Evolutionary conservation across 1,140 invertebrate species (phyloP), one percentile per base, ranked within the genome.

Genomic region (Lordiphosa collinella): DNA sequence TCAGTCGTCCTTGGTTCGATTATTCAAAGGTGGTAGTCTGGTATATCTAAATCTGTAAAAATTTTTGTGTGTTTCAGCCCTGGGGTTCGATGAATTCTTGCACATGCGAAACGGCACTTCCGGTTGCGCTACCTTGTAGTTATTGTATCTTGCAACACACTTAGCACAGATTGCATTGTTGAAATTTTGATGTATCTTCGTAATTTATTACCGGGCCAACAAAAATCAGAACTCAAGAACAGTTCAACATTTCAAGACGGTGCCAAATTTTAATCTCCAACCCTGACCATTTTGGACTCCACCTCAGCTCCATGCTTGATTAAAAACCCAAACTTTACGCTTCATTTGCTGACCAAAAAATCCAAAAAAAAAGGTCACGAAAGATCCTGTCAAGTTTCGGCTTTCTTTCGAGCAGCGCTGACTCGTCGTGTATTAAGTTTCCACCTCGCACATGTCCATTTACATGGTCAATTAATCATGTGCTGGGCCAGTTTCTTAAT

Each of bases 401-500:
- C 52, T 70, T 70, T 70, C 67, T 46, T 57, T 68, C 43, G 29
- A 34, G 48, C 49, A 61, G 11, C 36, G 3, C 36, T 9, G 36
- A 62, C 46, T 11, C 46, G 46, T 38, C 32, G 62, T 48, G 63
- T 84, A 76, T 82, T 84, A 82, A 82, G 72, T 82, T 82, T 84
- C 78, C 63, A 63, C n/a, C 70, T 53, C 78, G 67, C 76, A 82
- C 78, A 82, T 82, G 76, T 84, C 78, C 78, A 76, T 84, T 84
- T 84, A 84, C 78, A 84, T 84, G 78, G 67, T 78, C 78, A 84
- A 84, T 84, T 84, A 84, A 84, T 84, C 78, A 84, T 59, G 40
- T 61, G 37, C 29, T 48, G 40, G 40, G 51, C 57, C 64, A 70
- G 29, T 52, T 68, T 38, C 40, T 70, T 76, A 53, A 73, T 64